Base-by-base conservation (phyloP, 2,888 invertebrate genomes). In the Cremastobaeus sp. region DNA sequence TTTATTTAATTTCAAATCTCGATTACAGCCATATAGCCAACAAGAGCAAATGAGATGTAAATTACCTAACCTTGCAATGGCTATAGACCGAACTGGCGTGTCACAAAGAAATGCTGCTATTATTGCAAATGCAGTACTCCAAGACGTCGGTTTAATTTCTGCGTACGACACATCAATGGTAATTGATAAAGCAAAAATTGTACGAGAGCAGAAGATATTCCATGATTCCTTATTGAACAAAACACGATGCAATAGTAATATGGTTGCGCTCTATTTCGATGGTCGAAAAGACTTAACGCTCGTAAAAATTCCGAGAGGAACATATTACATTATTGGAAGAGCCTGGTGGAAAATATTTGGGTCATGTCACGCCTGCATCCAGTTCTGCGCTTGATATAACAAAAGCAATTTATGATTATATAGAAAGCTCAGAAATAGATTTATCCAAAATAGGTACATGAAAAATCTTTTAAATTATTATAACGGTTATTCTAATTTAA, bases 221-320 rank as follows among this genome's bases (percentile, higher is more conserved):
- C 25, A 25, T 8, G 52, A 39, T 17, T 18, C 62, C 34, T 39
- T 50, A 55, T 21, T 25, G 18, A 15, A 21, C 47, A 9, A 3
- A 9, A n/a, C 30, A 5, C 1, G 1, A 25, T 0, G 8, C 1
- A 21, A 20, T 28, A 3, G 15, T 8, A 12, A 20, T 12, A 1
- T 50, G 1, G 20, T 1, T 1, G 12, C 34, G 21, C 3, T 55
- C 5, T 78, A 76, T 28, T 78, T 79, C 62, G 77, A 78, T 50
- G 77, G 77, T 11, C 59, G 76, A 14, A 79, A 79, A 60, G 77
- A 78, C 35, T 71, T 74, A 21, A 78, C 78, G 6, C 57, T 79
- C 5, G 37, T 66, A 17, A 39, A 34, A 11, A 12, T 54, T 43
- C 14, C 43, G 12, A 9, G 52, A 64, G 15, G 64, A 64, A 20